Percentiles rank a stretch among this genome's conserved stretches.
These are phyloP conservation scores for Grus americana DNA, from an alignment of 2,113 vertebrate genomes.

Conservation along the genomic window DNA sequence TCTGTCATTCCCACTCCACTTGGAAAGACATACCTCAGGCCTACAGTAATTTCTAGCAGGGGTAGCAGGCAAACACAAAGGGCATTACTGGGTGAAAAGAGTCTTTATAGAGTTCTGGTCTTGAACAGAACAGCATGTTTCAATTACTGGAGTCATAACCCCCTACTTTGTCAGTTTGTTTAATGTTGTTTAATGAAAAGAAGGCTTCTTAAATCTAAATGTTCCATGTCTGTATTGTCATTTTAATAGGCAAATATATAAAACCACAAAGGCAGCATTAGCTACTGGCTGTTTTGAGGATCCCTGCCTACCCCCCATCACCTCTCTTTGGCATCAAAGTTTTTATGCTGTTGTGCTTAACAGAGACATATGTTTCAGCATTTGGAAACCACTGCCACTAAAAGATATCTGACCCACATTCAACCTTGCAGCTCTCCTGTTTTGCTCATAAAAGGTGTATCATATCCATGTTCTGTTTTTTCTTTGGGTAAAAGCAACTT, in stretches of 20 bases:
- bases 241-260: constrained; percentile 75
- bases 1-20: constrained; percentile 49
- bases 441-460: neutral
- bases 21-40: constrained; percentile 37
- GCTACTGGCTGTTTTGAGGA: constrained; percentile 64
- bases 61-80: constrained; percentile 65
- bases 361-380: neutral
- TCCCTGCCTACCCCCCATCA: neutral
- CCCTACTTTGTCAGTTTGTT: constrained; percentile 70
- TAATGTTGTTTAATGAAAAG: constrained; percentile 73
- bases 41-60: constrained; percentile 48
- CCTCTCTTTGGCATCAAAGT: neutral
- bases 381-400: neutral
- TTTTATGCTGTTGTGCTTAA: neutral
- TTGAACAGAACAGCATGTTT: constrained; percentile 72
- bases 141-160: constrained; percentile 76
- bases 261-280: constrained; percentile 58
- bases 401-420: neutral
- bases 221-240: constrained; percentile 74
- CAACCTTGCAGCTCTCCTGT: neutral
- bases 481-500: neutral
- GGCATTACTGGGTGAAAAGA: constrained; percentile 56
- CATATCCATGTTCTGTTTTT: neutral
- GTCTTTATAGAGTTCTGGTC: constrained; percentile 70
- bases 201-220: constrained; percentile 73